Evolutionary conservation across 2,888 invertebrate genomes (phyloP).

Genomic region (Chouioia cunea): DNA sequence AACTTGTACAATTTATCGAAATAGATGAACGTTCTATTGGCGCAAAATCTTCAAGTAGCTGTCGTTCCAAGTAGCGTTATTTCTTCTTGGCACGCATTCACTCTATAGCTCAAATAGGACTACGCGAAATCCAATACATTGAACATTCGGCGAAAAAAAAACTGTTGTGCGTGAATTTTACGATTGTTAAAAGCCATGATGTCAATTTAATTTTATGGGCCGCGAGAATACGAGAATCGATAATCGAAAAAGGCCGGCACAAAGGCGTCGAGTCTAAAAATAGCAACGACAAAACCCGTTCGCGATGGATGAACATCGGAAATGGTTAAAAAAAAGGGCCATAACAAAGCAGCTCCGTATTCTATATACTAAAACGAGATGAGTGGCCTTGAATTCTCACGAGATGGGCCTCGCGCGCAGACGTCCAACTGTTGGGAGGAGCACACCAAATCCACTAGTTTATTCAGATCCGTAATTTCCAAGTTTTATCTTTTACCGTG

Average conservation of each 20-base stretch:
- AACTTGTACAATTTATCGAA: no score
- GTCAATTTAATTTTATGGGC: constrained; percentile 2
- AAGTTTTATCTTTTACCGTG: constrained; percentile 10
- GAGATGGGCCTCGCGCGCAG: constrained; percentile 8
- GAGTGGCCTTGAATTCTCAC: constrained; percentile 41
- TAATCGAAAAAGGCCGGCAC: neutral
- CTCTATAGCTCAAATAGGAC: no score
- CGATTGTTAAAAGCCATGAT: no score
- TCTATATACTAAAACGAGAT: constrained; percentile 15
- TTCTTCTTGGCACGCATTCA: no score
- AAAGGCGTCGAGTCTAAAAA: constrained; percentile 29
- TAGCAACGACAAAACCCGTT: constrained; percentile 32
- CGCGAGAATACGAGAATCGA: neutral
- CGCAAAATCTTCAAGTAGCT: no score
- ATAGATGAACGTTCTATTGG: no score
- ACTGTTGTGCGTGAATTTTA: no score
- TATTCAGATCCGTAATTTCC: constrained; percentile 11
- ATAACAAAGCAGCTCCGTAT: constrained; percentile 33
- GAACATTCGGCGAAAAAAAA: no score
- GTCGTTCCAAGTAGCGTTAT: no score
- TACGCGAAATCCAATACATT: no score
- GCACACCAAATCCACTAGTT: constrained; percentile 2
- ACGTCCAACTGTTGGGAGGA: constrained; percentile 25
- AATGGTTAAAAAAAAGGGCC: constrained; percentile 38
- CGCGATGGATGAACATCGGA: constrained; percentile 18